Evolutionary conservation across 2,113 vertebrate genomes (phyloP).

Genomic region (Sterna hirundo): DNA sequence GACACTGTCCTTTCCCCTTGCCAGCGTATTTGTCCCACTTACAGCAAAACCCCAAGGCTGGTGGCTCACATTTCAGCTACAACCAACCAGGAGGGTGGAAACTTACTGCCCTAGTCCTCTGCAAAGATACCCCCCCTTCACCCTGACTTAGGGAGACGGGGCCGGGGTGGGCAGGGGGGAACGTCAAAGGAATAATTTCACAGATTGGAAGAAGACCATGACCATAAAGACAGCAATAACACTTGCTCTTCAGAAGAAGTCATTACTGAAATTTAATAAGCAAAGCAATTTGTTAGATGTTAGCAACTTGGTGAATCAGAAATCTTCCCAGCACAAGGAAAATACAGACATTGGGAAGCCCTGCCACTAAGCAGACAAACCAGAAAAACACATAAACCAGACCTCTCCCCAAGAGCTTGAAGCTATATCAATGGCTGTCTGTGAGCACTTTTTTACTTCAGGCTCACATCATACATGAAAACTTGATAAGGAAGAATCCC

Average conservation of each 20-base stretch:
- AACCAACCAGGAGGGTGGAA: background rate
- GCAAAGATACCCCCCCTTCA: background rate
- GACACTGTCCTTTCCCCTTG: background rate
- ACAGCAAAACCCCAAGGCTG: background rate
- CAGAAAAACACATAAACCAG: background rate
- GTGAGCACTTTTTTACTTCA: background rate
- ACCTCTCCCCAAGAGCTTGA: background rate
- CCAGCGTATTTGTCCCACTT: background rate
- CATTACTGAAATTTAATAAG: background rate
- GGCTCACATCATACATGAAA: background rate
- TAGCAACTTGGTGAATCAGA: background rate
- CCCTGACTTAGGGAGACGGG: background rate
- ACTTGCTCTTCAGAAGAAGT: background rate
- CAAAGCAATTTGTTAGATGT: background rate
- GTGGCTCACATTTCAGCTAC: background rate
- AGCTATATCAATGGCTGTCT: background rate
- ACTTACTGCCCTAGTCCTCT: background rate
- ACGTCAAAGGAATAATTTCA: background rate
- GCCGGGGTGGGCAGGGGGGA: too few relatives aligned
- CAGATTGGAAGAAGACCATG: background rate
- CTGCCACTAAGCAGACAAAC: background rate
- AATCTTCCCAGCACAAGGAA: background rate
- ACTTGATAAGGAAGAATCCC: background rate
- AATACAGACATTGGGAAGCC: background rate
- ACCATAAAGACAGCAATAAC: background rate